Evolutionary conservation across 1,140 invertebrate genomes (phyloP).

Genomic region (Streblospio benedicti): DNA sequence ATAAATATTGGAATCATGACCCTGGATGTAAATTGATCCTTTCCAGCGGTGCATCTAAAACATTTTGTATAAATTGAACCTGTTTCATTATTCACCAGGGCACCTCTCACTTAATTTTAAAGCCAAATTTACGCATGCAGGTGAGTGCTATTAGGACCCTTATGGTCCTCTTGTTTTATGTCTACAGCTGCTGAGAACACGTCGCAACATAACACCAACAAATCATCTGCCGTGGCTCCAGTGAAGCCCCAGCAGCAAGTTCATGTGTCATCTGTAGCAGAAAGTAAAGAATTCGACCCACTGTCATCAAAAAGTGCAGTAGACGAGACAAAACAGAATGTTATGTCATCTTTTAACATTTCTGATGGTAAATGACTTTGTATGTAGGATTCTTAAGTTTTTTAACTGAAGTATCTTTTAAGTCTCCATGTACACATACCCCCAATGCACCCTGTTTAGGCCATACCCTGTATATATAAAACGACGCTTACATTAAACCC

Average conservation of each 20-base stretch:
- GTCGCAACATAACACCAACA: not conserved
- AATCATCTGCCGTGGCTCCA: not conserved
- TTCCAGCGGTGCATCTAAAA: too few species aligned
- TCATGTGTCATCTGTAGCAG: too few species aligned
- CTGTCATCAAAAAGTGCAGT: constrained; percentile 27
- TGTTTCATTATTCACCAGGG: too few species aligned
- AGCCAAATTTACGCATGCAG: not conserved
- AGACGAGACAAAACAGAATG: constrained; percentile 34
- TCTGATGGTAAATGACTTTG: not conserved
- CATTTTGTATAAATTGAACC: too few species aligned
- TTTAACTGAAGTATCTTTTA: not conserved
- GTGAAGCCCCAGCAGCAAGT: too few species aligned
- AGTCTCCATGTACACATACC: not conserved
- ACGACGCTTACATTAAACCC: not conserved
- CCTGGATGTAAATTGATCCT: too few species aligned
- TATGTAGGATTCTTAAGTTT: not conserved
- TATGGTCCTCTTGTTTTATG: not conserved
- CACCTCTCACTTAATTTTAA: not conserved
- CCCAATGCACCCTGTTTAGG: not conserved
- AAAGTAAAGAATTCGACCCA: constrained; percentile 40
- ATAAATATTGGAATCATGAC: too few species aligned
- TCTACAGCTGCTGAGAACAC: constrained; percentile 6
- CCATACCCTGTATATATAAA: not conserved
- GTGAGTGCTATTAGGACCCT: not conserved
- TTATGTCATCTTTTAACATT: constrained; percentile 32